These are phyloP conservation scores for Malthinus flaveolus DNA, from an alignment of 2,888 invertebrate genomes.

Conservation along the genomic window DNA sequence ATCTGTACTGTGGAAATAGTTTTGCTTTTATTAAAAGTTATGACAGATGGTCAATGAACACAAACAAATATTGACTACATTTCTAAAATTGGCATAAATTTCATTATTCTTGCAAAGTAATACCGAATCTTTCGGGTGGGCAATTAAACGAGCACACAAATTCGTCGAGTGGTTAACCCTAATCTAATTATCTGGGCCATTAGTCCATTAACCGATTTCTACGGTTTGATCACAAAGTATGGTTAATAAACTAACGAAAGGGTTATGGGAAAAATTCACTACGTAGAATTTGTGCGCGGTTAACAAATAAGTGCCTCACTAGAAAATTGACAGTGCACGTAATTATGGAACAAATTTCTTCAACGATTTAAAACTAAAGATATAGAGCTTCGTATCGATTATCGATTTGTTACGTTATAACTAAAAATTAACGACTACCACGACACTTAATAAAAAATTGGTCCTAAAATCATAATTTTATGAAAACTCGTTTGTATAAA, in stretches of 20 bases:
- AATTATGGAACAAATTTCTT: no score
- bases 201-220: neutral
- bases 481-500: constrained; percentile 1
- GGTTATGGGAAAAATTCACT: no score
- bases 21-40: constrained; percentile 2
- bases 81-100: neutral
- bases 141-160: neutral
- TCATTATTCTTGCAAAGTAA: neutral
- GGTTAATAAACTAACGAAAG: neutral
- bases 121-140: no score
- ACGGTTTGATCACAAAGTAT: neutral
- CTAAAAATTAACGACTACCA: no score
- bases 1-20: constrained; percentile 1
- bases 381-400: no score
- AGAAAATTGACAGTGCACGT: no score
- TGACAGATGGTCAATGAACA: constrained; percentile 22
- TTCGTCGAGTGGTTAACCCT: neutral
- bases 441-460: constrained; percentile 22
- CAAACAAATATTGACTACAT: constrained; percentile 5
- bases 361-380: no score
- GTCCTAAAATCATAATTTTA: constrained; percentile 25
- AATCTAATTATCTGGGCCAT: no score
- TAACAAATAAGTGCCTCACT: no score
- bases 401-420: no score
- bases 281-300: no score